Evolutionary conservation across 2,797 vertebrate species (phyloP), one percentile per base, ranked within the genome.

Genomic region (Peromyscus aztecus): DNA sequence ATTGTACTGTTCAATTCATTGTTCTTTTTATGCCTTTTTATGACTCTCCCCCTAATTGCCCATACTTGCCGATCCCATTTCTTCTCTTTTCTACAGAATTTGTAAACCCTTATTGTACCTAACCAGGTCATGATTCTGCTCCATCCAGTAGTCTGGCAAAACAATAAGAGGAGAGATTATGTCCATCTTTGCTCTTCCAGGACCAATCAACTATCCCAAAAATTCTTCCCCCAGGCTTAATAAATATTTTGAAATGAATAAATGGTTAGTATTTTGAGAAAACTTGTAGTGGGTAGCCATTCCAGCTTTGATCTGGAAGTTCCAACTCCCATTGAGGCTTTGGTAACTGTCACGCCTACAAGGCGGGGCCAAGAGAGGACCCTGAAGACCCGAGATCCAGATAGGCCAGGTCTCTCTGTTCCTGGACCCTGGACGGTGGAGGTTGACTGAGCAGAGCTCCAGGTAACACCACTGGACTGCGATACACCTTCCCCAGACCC

Each of bases 241-340:
- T 63, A 43, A 52, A 31, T 94, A 73, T 49, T 81, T 85, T 81
- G 1, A 93, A 96, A 34, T 96, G 29, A 90, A 86, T 90, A 43
- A 49, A 63, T 73, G 12, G 31, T 69, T 69, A 69, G 34, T 69
- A n/a, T 2, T 37, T 43, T 16, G 17, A 0, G 7, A 69, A 40
- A 13, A 71, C n/a, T n/a, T 46, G 46, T 46, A 46, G 46, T 46
- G 46, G 46, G 46, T 46, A 46, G 46, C 46, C 46, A 46, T 46
- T 46, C 46, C 46, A 46, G 46, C 46, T 46, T 46, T 46, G 46
- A 46, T 46, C 46, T 46, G 46, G 46, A 46, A 46, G 46, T 46
- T 46, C 46, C 46, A 46, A 46, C 6, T 7, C 46, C 46, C 46
- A 46, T 46, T 46, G 46, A 46, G 46, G 46, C 46, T 46, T 46